Conservation (phyloP, 2,113 vertebrate genomes). For the Eurypyga helias region DNA sequence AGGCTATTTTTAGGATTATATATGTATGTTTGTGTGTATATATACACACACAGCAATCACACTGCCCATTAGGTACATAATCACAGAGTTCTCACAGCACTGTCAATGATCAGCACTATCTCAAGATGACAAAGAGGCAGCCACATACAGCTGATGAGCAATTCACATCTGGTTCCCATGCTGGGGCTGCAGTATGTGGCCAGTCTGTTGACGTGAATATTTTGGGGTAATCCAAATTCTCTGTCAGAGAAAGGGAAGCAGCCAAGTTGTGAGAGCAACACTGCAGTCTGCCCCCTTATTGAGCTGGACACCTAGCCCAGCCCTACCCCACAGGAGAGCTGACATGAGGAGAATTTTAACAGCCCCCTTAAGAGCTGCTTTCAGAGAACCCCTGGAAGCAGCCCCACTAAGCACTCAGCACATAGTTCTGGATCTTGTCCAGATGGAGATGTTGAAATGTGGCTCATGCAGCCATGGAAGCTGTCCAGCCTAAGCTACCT, state of each 20-base stretch:
- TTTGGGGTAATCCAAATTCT: not conserved
- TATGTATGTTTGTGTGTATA: not conserved
- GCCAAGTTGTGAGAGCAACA: not conserved
- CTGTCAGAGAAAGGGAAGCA: not conserved
- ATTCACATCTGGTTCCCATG: not conserved
- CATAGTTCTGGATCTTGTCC: not conserved
- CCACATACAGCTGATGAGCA: not conserved
- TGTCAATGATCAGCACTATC: not conserved
- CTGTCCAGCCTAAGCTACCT: not conserved
- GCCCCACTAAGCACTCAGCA: not conserved
- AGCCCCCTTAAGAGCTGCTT: not conserved
- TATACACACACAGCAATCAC: not conserved
- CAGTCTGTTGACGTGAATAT: not conserved
- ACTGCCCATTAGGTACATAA: not conserved
- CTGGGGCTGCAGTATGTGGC: not conserved
- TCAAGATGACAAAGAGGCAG: not conserved
- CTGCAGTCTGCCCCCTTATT: not conserved
- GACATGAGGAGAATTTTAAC: not conserved
- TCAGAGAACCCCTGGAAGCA: not conserved
- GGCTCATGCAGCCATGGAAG: fast-evolving
- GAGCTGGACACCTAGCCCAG: not conserved
- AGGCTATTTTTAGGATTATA: not conserved
- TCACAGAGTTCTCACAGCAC: not conserved
- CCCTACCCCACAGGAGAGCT: not conserved
- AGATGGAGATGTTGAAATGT: not conserved